A percentile compares a stretch with the other conserved stretches of the same genome.
phyloP scores from a whole-genome alignment of 92 coral and sea anemone genomes.

The Virgularia gustaviana region DNA sequence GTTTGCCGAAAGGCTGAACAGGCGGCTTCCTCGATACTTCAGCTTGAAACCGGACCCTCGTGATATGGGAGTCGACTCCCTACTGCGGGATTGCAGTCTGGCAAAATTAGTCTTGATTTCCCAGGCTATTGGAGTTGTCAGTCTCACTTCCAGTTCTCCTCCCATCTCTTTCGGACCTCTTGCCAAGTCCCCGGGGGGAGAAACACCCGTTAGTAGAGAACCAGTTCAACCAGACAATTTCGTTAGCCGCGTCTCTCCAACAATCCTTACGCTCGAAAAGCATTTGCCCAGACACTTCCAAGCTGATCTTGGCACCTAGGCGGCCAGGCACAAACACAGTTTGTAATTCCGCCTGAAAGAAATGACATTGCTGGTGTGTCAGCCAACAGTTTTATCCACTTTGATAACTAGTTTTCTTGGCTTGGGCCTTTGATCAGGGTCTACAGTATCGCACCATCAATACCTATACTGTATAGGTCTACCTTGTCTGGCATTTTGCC shows the following conservation, averaged over 20 bases:
- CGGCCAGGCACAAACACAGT: neutral
- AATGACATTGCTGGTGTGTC: no score
- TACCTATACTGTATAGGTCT: neutral
- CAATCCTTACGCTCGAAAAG: neutral
- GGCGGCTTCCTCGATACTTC: no score
- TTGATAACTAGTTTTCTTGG: neutral
- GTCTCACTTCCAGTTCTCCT: neutral
- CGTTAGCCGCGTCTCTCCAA: neutral
- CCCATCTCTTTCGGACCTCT: neutral
- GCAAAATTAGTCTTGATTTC: neutral
- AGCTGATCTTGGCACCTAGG: neutral
- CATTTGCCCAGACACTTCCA: neutral
- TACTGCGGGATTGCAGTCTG: no score
- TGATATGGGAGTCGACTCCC: no score
- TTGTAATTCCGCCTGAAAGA: neutral
- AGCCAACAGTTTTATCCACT: neutral
- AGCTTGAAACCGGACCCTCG: no score
- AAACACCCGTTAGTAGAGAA: neutral
- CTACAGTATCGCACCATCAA: no score
- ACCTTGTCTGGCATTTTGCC: neutral
- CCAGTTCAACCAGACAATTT: neutral
- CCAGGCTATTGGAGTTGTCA: neutral
- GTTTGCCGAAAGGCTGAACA: no score
- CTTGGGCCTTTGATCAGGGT: neutral
- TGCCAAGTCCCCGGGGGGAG: slow-evolving; percentile 1